These are phyloP conservation scores for Tyto alba DNA, from an alignment of 2,113 vertebrate species.

Conservation along the genomic window DNA sequence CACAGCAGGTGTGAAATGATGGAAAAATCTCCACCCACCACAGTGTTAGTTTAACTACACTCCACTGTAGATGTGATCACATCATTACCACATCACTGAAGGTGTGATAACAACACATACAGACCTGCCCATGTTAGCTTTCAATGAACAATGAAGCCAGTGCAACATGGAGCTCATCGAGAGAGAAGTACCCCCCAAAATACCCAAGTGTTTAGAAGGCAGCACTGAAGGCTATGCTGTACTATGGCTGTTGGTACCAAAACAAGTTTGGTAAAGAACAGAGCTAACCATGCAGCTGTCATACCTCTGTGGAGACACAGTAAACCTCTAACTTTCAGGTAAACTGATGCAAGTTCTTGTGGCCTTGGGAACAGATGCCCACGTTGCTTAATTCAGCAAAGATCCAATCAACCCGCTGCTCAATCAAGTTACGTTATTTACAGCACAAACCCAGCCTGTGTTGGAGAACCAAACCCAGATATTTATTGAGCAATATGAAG, in stretches of 20 bases:
- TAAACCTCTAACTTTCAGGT: not conserved
- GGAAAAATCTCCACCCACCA: not conserved
- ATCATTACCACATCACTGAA: not conserved
- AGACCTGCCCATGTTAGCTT: not conserved
- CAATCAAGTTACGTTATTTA: not conserved
- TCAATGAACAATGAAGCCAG: not conserved
- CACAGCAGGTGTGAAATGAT: not conserved
- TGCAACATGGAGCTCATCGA: not conserved
- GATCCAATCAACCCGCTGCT: not conserved
- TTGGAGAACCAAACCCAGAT: not conserved
- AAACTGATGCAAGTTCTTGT: not conserved
- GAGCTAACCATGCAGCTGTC: not conserved
- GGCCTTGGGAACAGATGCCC: not conserved
- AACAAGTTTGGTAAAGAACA: not conserved
- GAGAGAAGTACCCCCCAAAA: not conserved
- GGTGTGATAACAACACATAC: not conserved
- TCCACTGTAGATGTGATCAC: not conserved
- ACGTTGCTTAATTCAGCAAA: not conserved
- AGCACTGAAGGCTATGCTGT: not conserved
- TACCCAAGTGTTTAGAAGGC: not conserved
- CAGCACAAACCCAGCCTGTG: not conserved
- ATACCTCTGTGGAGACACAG: not conserved
- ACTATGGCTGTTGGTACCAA: not conserved
- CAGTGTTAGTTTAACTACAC: not conserved
- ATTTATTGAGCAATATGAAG: not conserved